Conservation (phyloP, 1,140 invertebrate species). For the Melanaphis sacchari region DNA sequence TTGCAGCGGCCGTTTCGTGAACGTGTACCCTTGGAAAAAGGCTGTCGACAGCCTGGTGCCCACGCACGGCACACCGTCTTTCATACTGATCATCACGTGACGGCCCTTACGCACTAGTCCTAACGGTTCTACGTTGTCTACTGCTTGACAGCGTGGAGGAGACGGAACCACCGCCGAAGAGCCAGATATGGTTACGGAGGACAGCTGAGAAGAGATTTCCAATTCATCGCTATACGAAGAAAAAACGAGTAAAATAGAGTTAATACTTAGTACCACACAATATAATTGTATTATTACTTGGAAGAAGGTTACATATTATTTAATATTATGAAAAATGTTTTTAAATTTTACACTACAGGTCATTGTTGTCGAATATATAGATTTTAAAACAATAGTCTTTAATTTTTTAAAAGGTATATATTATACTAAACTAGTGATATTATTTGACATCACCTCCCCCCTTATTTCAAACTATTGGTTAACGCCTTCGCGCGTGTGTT, state of each 20-base stretch:
- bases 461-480: no score
- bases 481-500: no score
- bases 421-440: no score
- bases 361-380: no score
- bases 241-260: background rate
- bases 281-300: background rate
- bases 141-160: background rate
- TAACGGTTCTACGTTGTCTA: background rate
- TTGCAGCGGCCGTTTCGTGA: conserved; percentile 83
- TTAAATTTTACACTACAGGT: background rate
- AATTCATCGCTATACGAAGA: background rate
- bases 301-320: no score
- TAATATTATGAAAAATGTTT: background rate
- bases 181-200: background rate
- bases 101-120: conserved; percentile 27
- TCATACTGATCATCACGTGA: conserved; percentile 49
- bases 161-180: background rate
- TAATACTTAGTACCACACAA: background rate
- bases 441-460: no score
- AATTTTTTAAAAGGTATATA: no score
- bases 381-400: no score
- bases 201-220: conserved; percentile 16
- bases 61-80: conserved; percentile 63
- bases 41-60: conserved; percentile 83
- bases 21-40: conserved; percentile 94